A percentile compares a stretch with the other conserved stretches of the same genome.
Evolutionary conservation across 1,140 invertebrate genomes (phyloP).

Genomic region (Dendroctonus ponderosae): DNA sequence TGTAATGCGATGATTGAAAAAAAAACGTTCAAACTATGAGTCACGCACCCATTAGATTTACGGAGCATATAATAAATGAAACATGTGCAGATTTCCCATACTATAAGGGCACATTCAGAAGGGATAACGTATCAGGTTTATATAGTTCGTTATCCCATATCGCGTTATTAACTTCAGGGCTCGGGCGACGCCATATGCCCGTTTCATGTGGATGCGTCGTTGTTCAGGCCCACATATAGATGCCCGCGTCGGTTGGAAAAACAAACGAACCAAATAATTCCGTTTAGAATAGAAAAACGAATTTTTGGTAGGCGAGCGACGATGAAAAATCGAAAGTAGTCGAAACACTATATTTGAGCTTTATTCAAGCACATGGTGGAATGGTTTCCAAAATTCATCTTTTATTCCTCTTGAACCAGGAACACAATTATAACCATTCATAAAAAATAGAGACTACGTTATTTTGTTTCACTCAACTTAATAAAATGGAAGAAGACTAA

Average conservation of each 20-base stretch:
- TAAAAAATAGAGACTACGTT: too few relatives aligned
- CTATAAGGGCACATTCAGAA: slow-evolving; percentile 19
- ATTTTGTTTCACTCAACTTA: too few relatives aligned
- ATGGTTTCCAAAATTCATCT: too few relatives aligned
- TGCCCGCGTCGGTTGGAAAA: slow-evolving; percentile 10
- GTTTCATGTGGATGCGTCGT: slow-evolving; percentile 20
- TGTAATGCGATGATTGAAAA: too few relatives aligned
- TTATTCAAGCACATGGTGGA: too few relatives aligned
- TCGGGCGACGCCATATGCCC: slow-evolving; percentile 18
- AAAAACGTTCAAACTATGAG: too few relatives aligned
- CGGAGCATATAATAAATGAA: slow-evolving; percentile 18
- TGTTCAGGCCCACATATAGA: slow-evolving; percentile 14
- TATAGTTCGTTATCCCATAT: slow-evolving; percentile 23
- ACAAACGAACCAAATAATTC: slow-evolving; percentile 19
- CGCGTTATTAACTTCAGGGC: slow-evolving; percentile 7
- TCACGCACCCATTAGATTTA: not conserved
- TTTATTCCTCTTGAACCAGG: too few relatives aligned
- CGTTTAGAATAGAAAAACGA: not conserved
- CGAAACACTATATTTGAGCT: too few relatives aligned
- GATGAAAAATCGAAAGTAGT: too few relatives aligned
- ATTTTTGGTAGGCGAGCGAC: not conserved
- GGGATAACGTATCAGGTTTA: slow-evolving; percentile 24
- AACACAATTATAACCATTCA: too few relatives aligned
- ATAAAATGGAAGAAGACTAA: too few relatives aligned
- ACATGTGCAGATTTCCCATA: slow-evolving; percentile 22